phyloP scores from a whole-genome alignment of 2,113 vertebrate genomes.

The human region DNA sequence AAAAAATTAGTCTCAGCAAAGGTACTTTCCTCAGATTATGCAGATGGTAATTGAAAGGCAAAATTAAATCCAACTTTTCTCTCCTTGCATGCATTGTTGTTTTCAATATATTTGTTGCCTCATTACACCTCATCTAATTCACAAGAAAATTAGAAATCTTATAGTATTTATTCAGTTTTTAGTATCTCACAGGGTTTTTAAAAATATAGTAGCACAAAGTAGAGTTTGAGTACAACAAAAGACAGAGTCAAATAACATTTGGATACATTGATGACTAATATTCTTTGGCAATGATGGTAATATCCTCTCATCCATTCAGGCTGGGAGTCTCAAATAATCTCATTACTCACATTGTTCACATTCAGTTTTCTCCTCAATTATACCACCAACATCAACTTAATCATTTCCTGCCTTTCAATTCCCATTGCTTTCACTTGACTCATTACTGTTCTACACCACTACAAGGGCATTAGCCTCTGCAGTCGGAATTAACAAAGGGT shows the following conservation, averaged over 20 bases:
- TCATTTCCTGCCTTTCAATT: not conserved
- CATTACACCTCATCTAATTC: slow-evolving; percentile 55
- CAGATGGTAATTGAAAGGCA: slow-evolving; percentile 27
- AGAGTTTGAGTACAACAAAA: slow-evolving; percentile 15
- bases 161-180: not conserved
- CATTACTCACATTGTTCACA: not conserved
- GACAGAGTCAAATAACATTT: not conserved
- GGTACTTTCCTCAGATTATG: not conserved
- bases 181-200: not conserved
- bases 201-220: not conserved
- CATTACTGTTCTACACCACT: not conserved
- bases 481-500: not conserved
- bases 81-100: not conserved
- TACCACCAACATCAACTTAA: not conserved
- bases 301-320: not conserved
- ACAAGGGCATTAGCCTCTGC: not conserved
- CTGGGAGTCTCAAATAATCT: not conserved
- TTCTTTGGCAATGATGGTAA: not conserved
- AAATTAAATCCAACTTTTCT: slow-evolving; percentile 38
- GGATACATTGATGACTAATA: not conserved
- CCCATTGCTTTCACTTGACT: not conserved
- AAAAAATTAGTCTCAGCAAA: slow-evolving; percentile 11
- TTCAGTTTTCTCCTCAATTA: not conserved
- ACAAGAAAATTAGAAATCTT: slow-evolving; percentile 12
- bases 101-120: slow-evolving; percentile 28